Conservation (phyloP, 2,797 vertebrate genomes). For the Mareca strepera region DNA sequence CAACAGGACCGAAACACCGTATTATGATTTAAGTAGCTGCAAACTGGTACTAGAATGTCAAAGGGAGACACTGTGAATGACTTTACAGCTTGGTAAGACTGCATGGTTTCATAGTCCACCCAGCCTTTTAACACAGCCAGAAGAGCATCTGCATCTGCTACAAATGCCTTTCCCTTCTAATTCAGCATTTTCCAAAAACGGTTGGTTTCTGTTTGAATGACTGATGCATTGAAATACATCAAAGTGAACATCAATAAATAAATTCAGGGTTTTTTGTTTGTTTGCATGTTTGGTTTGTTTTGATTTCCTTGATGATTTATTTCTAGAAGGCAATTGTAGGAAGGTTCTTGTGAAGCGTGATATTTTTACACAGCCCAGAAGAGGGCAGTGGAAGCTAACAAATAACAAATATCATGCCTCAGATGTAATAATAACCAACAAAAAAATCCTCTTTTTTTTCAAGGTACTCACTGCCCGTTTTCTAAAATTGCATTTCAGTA, state of each 20-base stretch:
- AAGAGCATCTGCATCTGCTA: background rate
- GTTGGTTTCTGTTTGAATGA: background rate
- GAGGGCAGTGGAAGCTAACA: constrained; percentile 60
- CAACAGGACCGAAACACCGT: background rate
- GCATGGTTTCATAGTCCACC: accelerated
- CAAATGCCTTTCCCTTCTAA: background rate
- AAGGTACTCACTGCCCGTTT: background rate
- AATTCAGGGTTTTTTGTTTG: background rate
- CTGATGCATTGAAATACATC: background rate
- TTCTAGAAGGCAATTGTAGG: background rate
- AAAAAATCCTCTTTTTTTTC: background rate
- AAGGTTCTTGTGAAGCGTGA: background rate
- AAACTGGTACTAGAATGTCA: background rate
- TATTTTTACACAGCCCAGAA: background rate
- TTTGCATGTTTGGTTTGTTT: background rate
- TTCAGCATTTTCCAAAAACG: background rate
- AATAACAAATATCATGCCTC: background rate
- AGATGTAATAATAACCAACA: accelerated
- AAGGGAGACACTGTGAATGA: accelerated
- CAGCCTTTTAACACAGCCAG: background rate
- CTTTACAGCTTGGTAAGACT: accelerated
- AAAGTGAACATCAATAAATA: background rate
- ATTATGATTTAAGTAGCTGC: background rate
- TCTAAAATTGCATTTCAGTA: background rate
- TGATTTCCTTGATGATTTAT: background rate